Percentiles rank a stretch among this genome's conserved stretches.
These are phyloP conservation scores for Crotalus tigris DNA, from an alignment of 2,113 vertebrate species.

Conservation along the genomic window DNA sequence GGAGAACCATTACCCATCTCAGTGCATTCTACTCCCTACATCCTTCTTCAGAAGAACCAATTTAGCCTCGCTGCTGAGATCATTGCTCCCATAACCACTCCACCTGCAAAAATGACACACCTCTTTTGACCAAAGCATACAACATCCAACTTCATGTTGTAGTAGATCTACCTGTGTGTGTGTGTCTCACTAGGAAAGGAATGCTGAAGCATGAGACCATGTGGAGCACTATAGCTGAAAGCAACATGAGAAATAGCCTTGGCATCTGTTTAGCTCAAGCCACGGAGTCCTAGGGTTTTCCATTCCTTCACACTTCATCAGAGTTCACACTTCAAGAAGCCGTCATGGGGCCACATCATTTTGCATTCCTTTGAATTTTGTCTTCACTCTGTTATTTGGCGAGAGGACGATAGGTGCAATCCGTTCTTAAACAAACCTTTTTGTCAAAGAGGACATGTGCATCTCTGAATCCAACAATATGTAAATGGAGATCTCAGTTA, in stretches of 20 bases:
- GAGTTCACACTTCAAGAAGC: background rate
- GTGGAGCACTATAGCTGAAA: background rate
- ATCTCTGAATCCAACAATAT: background rate
- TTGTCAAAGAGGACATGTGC: background rate
- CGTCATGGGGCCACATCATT: background rate
- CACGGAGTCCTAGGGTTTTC: accelerated
- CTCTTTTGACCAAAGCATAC: background rate
- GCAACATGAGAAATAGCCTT: background rate
- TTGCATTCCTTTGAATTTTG: background rate
- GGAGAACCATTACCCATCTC: too few relatives aligned
- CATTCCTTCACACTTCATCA: background rate
- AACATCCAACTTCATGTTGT: background rate
- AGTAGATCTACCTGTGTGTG: background rate
- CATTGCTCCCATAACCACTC: background rate
- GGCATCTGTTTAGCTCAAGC: background rate
- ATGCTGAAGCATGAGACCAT: background rate
- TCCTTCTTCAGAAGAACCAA: background rate
- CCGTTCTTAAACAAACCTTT: too few relatives aligned
- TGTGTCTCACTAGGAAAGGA: background rate
- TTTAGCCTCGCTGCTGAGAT: background rate
- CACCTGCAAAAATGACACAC: background rate
- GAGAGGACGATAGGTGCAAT: background rate
- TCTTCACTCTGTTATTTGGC: background rate
- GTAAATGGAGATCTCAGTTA: background rate
- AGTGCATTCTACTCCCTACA: too few relatives aligned